phyloP scores from a whole-genome alignment of 1,140 invertebrate species.

The Trachymyrmex cornetzi region DNA sequence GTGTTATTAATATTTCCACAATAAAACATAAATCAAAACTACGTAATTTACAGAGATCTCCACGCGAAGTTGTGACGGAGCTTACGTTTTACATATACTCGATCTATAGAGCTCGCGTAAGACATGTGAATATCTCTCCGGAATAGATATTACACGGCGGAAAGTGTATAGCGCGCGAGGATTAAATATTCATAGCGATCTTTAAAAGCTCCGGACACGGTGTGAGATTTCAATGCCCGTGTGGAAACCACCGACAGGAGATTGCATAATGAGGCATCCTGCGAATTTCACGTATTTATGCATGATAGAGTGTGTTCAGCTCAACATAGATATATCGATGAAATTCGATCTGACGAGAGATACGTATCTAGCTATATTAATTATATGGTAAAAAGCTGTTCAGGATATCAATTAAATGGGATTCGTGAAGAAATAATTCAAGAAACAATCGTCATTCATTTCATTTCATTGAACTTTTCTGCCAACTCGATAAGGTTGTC shows the following conservation, averaged over 20 bases:
- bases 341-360: neutral
- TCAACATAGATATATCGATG: neutral
- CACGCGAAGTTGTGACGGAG: neutral
- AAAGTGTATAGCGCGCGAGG: neutral
- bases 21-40: conserved; percentile 20
- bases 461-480: neutral
- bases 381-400: neutral
- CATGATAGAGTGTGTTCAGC: neutral
- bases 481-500: neutral
- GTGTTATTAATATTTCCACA: neutral
- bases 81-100: neutral
- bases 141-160: neutral
- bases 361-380: neutral
- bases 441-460: neutral
- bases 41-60: neutral
- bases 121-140: conserved; percentile 27
- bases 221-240: conserved; percentile 2
- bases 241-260: neutral
- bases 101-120: neutral
- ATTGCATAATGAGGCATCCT: conserved; percentile 11
- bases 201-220: neutral
- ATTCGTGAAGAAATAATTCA: neutral
- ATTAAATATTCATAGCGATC: conserved; percentile 31
- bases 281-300: neutral
- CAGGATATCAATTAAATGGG: neutral